Conservation (phyloP, 2,888 invertebrate genomes). For the Orchesellides sinensis region DNA sequence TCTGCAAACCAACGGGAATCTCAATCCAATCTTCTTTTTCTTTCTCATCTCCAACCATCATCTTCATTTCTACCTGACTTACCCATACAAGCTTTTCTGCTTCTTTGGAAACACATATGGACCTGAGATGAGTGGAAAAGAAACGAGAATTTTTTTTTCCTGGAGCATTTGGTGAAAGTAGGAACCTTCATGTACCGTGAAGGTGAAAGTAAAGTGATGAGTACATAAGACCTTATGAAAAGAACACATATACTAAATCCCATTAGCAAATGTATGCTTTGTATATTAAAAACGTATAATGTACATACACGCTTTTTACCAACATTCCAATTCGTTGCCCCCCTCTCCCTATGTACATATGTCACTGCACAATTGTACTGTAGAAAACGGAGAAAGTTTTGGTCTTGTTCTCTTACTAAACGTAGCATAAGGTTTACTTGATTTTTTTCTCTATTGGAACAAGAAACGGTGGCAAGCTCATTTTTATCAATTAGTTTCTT, state of each 20-base stretch:
- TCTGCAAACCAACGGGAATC: no score
- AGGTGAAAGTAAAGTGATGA: no score
- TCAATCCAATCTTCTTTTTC: conserved; percentile 39
- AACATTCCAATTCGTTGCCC: no score
- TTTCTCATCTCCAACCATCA: not conserved
- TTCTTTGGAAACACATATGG: conserved; percentile 29
- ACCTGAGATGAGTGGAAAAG: not conserved
- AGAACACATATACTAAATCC: no score
- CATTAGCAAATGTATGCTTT: no score
- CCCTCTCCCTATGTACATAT: no score
- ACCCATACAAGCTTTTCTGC: conserved; percentile 2
- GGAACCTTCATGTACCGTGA: no score
- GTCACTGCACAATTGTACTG: not conserved
- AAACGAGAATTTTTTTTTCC: not conserved
- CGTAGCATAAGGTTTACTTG: not conserved
- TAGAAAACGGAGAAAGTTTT: not conserved
- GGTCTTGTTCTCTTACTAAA: conserved; percentile 16
- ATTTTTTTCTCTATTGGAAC: not conserved
- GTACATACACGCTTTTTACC: no score
- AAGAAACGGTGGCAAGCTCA: conserved; percentile 25
- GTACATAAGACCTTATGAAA: no score
- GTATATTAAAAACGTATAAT: no score
- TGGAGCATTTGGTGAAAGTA: no score
- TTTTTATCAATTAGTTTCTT: conserved; percentile 67
- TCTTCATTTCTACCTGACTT: conserved; percentile 46